Conservation (phyloP, 2,797 vertebrate genomes). For the Enteromius anoplus region DNA sequence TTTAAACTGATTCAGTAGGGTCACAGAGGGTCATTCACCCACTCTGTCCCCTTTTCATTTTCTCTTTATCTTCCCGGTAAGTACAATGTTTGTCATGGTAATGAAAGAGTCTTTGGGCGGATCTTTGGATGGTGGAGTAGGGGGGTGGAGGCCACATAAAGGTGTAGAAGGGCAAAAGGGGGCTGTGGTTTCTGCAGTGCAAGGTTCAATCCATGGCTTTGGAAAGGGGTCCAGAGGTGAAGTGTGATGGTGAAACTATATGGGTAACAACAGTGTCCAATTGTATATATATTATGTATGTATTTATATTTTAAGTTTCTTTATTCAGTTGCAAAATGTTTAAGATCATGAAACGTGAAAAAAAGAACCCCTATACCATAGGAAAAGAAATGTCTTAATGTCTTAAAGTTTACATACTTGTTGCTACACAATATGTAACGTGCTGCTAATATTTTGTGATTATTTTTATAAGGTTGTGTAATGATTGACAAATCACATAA, state of each 20-base stretch:
- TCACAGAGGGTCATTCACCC: constrained; percentile 53
- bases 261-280: background rate
- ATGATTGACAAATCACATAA: background rate
- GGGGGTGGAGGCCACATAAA: constrained; percentile 40
- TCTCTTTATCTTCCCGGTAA: constrained; percentile 61
- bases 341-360: background rate
- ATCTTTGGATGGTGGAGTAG: constrained; percentile 47
- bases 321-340: background rate
- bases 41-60: constrained; percentile 62
- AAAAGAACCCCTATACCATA: background rate
- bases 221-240: constrained; percentile 2
- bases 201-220: background rate
- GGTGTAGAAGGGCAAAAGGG: background rate
- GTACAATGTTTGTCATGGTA: constrained; percentile 79
- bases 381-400: too few species aligned
- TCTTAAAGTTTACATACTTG: too few species aligned
- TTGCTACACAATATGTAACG: background rate
- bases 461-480: too few species aligned
- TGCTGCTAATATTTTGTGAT: too few species aligned
- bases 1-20: constrained; percentile 60
- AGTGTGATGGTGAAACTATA: background rate
- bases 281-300: background rate
- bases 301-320: too few species aligned
- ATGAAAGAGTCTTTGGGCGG: constrained; percentile 68
- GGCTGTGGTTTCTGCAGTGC: constrained; percentile 5